Conservation (phyloP, 1,140 invertebrate species). For the Apis florea region DNA sequence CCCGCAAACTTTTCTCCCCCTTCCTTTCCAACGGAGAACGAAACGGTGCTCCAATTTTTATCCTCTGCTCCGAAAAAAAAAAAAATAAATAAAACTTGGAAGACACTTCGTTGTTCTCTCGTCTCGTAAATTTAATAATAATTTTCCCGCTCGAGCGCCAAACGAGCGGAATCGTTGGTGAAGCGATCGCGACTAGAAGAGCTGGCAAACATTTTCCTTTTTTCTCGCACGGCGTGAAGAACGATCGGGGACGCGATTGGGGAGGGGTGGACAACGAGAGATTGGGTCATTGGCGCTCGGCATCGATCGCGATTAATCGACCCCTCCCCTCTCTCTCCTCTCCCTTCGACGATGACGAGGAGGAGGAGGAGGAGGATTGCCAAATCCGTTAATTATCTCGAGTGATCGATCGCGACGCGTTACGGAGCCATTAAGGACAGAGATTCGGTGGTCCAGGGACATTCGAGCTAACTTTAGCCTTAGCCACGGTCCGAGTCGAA, state of each 20-base stretch:
- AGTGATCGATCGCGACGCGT: slow-evolving; percentile 70
- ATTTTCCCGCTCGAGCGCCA: no score
- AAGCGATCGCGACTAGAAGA: no score
- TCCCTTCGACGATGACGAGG: no score
- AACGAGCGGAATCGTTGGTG: no score
- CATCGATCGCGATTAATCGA: slow-evolving; percentile 47
- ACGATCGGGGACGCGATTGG: neutral
- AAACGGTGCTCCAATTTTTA: no score
- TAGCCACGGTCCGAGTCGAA: slow-evolving; percentile 59
- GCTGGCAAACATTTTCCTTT: neutral
- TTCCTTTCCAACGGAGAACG: no score
- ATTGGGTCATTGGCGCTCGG: slow-evolving; percentile 60
- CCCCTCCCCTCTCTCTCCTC: no score
- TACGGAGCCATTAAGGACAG: slow-evolving; percentile 72
- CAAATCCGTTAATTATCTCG: slow-evolving; percentile 73
- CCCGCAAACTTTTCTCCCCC: neutral
- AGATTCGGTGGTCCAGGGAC: slow-evolving; percentile 75
- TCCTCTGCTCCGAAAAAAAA: no score
- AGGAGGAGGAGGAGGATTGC: slow-evolving; percentile 26
- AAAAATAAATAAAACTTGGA: no score
- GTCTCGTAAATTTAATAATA: no score
- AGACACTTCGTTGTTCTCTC: rapidly evolving
- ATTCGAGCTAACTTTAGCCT: slow-evolving; percentile 79
- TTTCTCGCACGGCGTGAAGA: neutral
- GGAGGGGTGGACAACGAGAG: no score